Base-by-base conservation (phyloP, 1,140 invertebrate genomes). In the Stratiolaelaps scimitus region DNA sequence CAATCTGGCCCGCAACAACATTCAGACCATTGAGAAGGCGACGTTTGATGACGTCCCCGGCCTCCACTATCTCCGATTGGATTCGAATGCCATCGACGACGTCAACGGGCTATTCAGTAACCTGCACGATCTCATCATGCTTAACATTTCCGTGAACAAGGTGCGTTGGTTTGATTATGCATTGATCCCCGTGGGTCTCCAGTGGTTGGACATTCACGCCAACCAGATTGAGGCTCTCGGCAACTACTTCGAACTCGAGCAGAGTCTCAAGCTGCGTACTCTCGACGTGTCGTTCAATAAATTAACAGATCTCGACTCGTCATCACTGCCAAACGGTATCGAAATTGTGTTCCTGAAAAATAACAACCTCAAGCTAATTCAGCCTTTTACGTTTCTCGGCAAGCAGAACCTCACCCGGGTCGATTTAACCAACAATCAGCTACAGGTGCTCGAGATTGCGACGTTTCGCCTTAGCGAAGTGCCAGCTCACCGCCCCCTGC, bases 101-200 rank as follows among this genome's bases (percentile, higher is more conserved):
- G 88, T 93, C 60, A 86, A 84, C 73, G 85, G 85, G 2, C 78
- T 90, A 19, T 91, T 93, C 74, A 82, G 83, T 67, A 85, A 89
- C 71, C 83, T 91, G 72, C 82, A 85, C 0, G 85, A 83, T 70
- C 77, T 94, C 48, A 77, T 88, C 69, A 91, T 88, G 87, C 76
- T 94, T 29, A 94, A 93, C 78, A 84, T 92, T 67, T 91, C 88
- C 28, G 87, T 89, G 76, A 94, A 94, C 78, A 83, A 85, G 72
- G 78, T 94, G 70, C 82, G 87, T 71, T 85, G 85, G 83, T 93
- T 94, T 77, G 89, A 93, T 76, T 93, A 92, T 75, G 82, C 85
- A 17, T 79, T 90, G 65, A 82, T 93, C 53, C 89, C 91, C 0
- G 74, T 77, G 48, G 84, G 83, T 68, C 78, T 93, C 66, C 85